Conservation (phyloP, 2,797 vertebrate genomes). For the Buphagus erythrorhynchus region DNA sequence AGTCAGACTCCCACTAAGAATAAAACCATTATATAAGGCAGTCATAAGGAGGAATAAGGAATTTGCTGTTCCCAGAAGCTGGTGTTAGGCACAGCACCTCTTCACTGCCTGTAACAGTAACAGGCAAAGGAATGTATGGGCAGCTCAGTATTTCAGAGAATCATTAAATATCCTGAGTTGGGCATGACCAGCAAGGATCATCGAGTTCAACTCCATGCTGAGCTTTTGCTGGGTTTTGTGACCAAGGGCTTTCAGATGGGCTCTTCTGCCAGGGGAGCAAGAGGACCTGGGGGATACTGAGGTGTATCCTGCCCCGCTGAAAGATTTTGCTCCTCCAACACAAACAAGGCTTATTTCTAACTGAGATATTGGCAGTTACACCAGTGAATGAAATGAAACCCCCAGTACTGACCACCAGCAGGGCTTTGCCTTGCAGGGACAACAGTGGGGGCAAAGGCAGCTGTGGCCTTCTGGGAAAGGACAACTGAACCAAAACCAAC, state of each 20-base stretch:
- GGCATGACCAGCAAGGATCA: rapidly evolving
- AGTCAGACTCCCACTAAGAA: neutral
- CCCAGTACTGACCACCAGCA: rapidly evolving
- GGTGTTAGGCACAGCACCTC: neutral
- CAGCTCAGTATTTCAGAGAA: neutral
- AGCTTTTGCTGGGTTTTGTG: neutral
- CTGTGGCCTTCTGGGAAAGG: neutral
- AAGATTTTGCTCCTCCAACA: neutral
- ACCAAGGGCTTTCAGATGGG: neutral
- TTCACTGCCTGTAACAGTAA: neutral
- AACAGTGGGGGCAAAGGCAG: neutral
- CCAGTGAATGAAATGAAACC: no score
- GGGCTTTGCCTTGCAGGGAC: neutral
- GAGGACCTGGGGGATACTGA: neutral
- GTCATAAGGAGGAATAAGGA: neutral
- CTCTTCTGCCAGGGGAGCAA: neutral
- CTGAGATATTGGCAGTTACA: rapidly evolving
- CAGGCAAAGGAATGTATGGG: rapidly evolving
- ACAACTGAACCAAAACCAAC: neutral
- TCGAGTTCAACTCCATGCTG: rapidly evolving
- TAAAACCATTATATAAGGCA: neutral
- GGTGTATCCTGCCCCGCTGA: neutral
- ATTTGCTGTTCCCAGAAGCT: neutral
- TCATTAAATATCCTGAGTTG: neutral
- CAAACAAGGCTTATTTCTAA: neutral